A percentile compares a stretch with the other conserved stretches of the same genome.
Evolutionary conservation across 2,888 invertebrate species (phyloP).

Genomic region (Steromphala cineraria): DNA sequence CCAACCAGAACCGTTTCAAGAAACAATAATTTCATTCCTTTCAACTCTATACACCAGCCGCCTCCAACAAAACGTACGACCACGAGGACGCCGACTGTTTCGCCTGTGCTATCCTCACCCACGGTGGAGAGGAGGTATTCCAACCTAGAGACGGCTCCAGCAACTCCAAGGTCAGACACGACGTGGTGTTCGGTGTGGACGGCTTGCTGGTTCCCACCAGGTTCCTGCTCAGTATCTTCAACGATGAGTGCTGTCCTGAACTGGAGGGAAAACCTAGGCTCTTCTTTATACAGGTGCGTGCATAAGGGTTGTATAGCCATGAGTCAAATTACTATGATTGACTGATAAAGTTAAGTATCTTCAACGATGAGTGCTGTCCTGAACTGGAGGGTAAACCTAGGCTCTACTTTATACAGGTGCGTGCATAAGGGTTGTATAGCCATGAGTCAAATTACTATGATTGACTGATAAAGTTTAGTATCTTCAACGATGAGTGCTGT

Average conservation of each 20-base stretch:
- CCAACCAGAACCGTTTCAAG: too few relatives aligned
- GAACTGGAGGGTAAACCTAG: too few relatives aligned
- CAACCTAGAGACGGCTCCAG: conserved; percentile 77
- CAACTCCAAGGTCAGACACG: conserved; percentile 81
- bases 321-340: too few relatives aligned
- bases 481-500: too few relatives aligned
- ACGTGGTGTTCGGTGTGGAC: conserved; percentile 52
- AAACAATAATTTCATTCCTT: not conserved
- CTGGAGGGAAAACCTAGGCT: conserved; percentile 90
- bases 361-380: too few relatives aligned
- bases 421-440: too few relatives aligned
- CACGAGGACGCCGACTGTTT: conserved; percentile 90
- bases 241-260: conserved; percentile 83
- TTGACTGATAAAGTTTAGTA: too few relatives aligned
- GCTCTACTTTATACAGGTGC: too few relatives aligned
- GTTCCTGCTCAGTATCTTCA: conserved; percentile 79
- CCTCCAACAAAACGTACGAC: conserved; percentile 80
- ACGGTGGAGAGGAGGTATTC: conserved; percentile 85
- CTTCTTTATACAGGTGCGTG: conserved; percentile 81
- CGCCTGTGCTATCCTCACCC: conserved; percentile 87
- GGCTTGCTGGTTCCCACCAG: conserved; percentile 38
- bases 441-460: too few relatives aligned
- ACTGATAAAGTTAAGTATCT: too few relatives aligned
- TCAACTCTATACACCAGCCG: conserved; percentile 79
- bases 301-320: not conserved